Percentiles rank a stretch among this genome's conserved stretches.
Conservation (phyloP, 2,113 vertebrate species). For the Elachura formosa region DNA sequence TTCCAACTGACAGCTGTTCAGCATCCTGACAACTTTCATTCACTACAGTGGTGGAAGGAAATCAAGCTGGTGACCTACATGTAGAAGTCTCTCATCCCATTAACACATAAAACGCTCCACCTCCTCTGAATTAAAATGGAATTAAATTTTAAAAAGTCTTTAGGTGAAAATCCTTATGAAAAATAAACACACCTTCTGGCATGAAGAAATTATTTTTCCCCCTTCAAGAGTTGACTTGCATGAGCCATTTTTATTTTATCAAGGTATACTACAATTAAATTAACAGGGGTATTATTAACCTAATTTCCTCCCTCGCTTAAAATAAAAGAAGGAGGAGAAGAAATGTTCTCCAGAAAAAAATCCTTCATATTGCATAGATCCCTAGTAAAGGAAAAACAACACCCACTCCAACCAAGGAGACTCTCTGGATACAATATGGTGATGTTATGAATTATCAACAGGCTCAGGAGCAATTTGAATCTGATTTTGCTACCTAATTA, state of each 20-base stretch:
- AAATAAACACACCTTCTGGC: conserved; percentile 48
- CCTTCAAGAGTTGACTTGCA: conserved; percentile 23
- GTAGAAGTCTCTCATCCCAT: background rate
- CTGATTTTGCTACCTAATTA: conserved; percentile 24
- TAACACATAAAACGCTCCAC: background rate
- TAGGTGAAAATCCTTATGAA: conserved; percentile 39
- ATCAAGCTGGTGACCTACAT: conserved; percentile 5
- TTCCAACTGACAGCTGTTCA: background rate
- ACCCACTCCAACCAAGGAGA: background rate
- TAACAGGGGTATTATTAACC: conserved; percentile 50
- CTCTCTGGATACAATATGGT: background rate
- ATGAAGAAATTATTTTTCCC: background rate
- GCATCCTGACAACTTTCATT: background rate
- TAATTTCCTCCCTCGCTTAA: conserved; percentile 15
- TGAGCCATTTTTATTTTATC: conserved; percentile 36
- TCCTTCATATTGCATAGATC: background rate
- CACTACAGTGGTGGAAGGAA: background rate
- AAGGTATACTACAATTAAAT: conserved; percentile 11
- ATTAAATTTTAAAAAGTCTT: background rate
- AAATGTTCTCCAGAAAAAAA: conserved; percentile 4
- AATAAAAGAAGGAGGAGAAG: conserved; percentile 10
- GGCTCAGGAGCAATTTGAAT: conserved; percentile 27
- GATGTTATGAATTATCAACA: background rate
- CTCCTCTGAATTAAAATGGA: background rate
- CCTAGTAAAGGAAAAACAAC: background rate